These are phyloP conservation scores for Epinephelus coioides DNA, from an alignment of 2,797 vertebrate species.

Conservation along the genomic window DNA sequence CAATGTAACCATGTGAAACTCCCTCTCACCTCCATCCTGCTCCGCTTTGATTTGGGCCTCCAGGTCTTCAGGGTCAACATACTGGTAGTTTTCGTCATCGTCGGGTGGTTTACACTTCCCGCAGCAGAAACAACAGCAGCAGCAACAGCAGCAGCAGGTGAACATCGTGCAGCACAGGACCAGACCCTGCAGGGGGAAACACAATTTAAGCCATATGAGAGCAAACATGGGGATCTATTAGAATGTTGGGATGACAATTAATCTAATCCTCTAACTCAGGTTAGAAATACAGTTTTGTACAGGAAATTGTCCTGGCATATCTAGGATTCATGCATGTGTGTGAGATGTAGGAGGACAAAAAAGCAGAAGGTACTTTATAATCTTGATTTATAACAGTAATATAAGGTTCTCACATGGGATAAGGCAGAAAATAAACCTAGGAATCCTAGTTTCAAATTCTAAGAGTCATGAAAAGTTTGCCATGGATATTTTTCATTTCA, in stretches of 20 bases:
- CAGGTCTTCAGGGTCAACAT: slow-evolving; percentile 90
- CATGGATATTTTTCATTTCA: too few species aligned
- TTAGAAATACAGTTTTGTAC: too few species aligned
- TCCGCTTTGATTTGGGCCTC: slow-evolving; percentile 90
- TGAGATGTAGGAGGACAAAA: too few species aligned
- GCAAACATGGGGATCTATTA: neutral
- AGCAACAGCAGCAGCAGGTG: slow-evolving; percentile 94
- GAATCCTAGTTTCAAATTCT: neutral
- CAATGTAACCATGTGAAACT: neutral
- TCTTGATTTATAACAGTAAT: neutral
- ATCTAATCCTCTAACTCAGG: too few species aligned
- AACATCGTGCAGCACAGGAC: slow-evolving; percentile 86
- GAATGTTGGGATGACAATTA: too few species aligned
- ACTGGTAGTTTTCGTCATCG: slow-evolving; percentile 88
- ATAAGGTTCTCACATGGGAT: neutral
- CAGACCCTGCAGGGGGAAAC: slow-evolving; percentile 81
- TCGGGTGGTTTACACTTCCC: slow-evolving; percentile 88
- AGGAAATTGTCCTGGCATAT: neutral
- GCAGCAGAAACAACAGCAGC: slow-evolving; percentile 94
- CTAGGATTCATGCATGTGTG: rapidly evolving
- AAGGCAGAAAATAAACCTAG: neutral
- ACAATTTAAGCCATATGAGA: too few species aligned
- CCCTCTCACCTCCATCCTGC: slow-evolving; percentile 79
- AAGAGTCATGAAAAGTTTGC: too few species aligned
- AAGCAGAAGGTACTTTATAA: neutral